A percentile compares a stretch with the other conserved stretches of the same genome.
phyloP scores from a whole-genome alignment of 2,113 vertebrate species.

The Lontra canadensis region DNA sequence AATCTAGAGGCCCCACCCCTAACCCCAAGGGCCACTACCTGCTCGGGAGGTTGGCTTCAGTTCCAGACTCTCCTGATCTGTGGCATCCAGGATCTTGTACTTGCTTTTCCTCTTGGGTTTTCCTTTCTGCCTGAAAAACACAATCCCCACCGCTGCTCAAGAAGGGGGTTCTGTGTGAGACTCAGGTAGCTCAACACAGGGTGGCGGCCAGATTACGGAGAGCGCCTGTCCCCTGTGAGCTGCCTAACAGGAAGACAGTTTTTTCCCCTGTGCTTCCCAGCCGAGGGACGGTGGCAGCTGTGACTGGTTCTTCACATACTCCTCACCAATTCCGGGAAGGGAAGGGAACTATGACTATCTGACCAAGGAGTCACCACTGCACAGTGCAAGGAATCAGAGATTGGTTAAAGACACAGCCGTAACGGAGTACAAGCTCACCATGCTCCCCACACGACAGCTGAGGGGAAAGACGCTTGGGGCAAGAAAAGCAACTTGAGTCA shows the following conservation, averaged over 20 bases:
- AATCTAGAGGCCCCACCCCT: neutral
- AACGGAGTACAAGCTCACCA: neutral
- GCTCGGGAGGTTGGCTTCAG: constrained; percentile 90
- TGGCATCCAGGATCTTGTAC: constrained; percentile 96
- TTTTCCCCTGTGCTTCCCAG: neutral
- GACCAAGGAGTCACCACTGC: neutral
- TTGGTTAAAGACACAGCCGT: neutral
- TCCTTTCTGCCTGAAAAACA: constrained; percentile 89
- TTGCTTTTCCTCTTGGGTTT: constrained; percentile 96
- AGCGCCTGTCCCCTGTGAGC: accelerated
- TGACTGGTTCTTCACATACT: neutral
- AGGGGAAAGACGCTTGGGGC: neutral
- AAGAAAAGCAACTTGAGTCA: neutral
- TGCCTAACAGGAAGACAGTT: neutral
- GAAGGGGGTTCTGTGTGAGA: neutral
- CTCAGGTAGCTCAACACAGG: neutral
- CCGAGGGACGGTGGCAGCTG: neutral
- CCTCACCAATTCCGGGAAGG: neutral
- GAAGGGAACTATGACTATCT: neutral
- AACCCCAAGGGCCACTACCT: constrained; percentile 81
- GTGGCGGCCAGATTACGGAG: accelerated
- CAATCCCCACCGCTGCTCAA: constrained; percentile 33
- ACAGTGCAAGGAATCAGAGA: neutral
- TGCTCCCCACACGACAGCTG: neutral
- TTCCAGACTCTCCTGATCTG: constrained; percentile 93